A percentile compares a stretch with the other conserved stretches of the same genome.
Conservation (phyloP, 2,888 invertebrate genomes). For the Harpalus rufipes region DNA sequence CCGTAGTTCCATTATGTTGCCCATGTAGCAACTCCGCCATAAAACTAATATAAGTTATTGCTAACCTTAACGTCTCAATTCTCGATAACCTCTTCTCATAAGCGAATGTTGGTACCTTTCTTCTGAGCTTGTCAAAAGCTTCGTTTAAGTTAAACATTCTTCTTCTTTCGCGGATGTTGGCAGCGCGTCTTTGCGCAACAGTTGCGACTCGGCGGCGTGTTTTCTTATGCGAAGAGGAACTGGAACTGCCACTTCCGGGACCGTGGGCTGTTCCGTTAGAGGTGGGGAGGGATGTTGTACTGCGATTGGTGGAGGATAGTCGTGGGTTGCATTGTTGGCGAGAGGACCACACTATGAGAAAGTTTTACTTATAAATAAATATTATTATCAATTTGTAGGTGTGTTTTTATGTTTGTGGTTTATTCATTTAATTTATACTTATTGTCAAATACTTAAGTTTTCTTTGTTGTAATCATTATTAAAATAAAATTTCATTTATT, state of each 20-base stretch:
- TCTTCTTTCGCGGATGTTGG: slow-evolving; percentile 94
- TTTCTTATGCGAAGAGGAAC: slow-evolving; percentile 81
- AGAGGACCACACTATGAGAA: slow-evolving; percentile 69
- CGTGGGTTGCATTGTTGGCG: slow-evolving; percentile 71
- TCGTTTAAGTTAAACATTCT: slow-evolving; percentile 98
- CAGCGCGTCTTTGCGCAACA: slow-evolving; percentile 93
- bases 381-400: no score
- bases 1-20: slow-evolving; percentile 74
- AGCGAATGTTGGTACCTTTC: slow-evolving; percentile 97
- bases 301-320: slow-evolving; percentile 72
- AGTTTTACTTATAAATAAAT: no score
- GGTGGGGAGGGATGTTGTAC: slow-evolving; percentile 71
- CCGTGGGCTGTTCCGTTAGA: slow-evolving; percentile 77
- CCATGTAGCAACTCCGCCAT: slow-evolving; percentile 94
- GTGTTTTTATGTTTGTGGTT: no score
- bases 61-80: slow-evolving; percentile 95
- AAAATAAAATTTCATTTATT: no score
- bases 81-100: slow-evolving; percentile 97
- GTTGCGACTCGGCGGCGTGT: slow-evolving; percentile 93
- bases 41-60: slow-evolving; percentile 97
- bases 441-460: no score
- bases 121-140: slow-evolving; percentile 94
- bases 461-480: no score
- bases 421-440: no score
- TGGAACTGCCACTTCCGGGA: slow-evolving; percentile 68